Base-by-base conservation (phyloP, 2,888 invertebrate genomes). In the Drosophila quinaria region DNA sequence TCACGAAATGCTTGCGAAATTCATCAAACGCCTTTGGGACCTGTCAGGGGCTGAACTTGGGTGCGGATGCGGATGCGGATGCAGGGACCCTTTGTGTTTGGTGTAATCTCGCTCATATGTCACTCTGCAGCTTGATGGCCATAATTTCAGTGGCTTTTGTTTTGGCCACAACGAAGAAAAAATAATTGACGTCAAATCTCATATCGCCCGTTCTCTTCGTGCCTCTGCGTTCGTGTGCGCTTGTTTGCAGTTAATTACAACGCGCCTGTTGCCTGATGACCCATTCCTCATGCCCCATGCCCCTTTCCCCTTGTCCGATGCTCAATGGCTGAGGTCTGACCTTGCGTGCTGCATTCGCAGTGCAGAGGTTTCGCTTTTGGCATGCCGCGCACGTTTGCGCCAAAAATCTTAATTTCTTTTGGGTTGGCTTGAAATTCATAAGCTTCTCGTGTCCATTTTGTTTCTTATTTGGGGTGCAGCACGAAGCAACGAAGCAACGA, bases 351-450 rank as follows among this genome's bases (percentile, higher is more conserved):
- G 78, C 81, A 87, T 42, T 71, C 61, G 65, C 68, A 68, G 58
- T 72, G 63, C 78, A 54, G 64, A 46, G 52, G 47, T 72, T 70
- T 59, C 72, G 50, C 56, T 54, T 74, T 71, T 71, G 49, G 67
- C 63, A 81, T 87, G 76, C 72, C 63, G 55, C 63, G 63, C 90
- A 87, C 87, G 85, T 84, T 70, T 87, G 70, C 73, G 79, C 81
- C 85, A 84, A 89, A 89, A 85, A 87, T 89, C 89, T 87, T 87
- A 78, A 74, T 89, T 87, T 87, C 81, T 87, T 73, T 84, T 70
- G 70, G 70, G 25, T 56, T 71, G 59, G 50, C 58, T 65, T 22
- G 37, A 62, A 69, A 47, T 63, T 54, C 75, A 55, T 47, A 61
- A 66, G 87, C 77, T 58, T 50, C 78, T 73, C 85, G 85, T 84